Evolutionary conservation across 2,797 vertebrate genomes (phyloP).

Genomic region (Gymnopithys bicolor): DNA sequence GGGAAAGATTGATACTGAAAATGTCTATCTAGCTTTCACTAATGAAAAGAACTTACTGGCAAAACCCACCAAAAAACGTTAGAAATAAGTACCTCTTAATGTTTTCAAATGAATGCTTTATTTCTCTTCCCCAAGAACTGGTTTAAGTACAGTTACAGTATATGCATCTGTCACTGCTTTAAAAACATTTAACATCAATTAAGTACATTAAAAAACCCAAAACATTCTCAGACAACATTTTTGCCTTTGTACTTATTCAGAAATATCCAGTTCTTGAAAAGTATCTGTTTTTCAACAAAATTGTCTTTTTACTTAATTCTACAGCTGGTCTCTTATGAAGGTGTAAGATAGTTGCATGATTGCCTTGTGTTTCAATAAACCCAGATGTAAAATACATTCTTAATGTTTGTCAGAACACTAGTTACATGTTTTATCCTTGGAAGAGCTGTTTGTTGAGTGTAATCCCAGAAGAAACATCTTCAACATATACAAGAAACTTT

Average conservation of each 20-base stretch:
- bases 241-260: neutral
- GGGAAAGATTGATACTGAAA: neutral
- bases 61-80: neutral
- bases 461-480: neutral
- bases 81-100: neutral
- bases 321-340: neutral
- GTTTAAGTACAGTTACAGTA: neutral
- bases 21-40: neutral
- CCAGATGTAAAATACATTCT: neutral
- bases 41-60: neutral
- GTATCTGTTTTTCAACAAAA: neutral
- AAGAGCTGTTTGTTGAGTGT: neutral
- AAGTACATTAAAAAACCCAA: neutral
- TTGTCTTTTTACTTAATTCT: neutral
- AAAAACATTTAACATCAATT: constrained; percentile 18
- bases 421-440: neutral
- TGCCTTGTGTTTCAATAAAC: neutral
- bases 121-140: neutral
- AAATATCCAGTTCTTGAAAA: constrained; percentile 20
- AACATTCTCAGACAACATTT: neutral
- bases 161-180: neutral
- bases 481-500: neutral
- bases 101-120: neutral
- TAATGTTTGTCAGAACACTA: neutral
- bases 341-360: neutral